A percentile compares a stretch with the other conserved stretches of the same genome.
Evolutionary conservation across 2,113 vertebrate species (phyloP).

Genomic region (Anseranas semipalmata): DNA sequence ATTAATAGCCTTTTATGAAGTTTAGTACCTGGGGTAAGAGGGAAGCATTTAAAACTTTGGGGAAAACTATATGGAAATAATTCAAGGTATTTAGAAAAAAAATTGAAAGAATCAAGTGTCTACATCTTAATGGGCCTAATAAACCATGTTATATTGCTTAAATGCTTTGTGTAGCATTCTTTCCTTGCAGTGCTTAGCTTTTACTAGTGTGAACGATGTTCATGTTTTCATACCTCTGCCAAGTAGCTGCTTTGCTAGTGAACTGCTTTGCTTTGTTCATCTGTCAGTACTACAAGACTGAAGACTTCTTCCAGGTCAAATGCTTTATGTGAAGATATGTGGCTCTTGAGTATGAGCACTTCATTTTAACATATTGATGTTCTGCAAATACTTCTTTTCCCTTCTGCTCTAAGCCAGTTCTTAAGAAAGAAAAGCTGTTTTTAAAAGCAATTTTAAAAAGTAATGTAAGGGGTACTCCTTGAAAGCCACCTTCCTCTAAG

Average conservation of each 20-base stretch:
- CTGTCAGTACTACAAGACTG: not conserved
- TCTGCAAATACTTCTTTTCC: not conserved
- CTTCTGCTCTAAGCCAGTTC: not conserved
- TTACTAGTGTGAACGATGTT: not conserved
- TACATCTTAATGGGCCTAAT: not conserved
- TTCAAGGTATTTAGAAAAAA: not conserved
- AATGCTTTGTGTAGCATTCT: not conserved
- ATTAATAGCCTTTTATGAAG: not conserved
- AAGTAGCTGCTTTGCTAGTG: slow-evolving; percentile 1
- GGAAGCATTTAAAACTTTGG: not conserved
- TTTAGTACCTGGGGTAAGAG: not conserved
- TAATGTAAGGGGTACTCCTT: not conserved
- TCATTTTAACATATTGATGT: not conserved
- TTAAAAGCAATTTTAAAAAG: slow-evolving; percentile 1
- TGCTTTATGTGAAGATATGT: slow-evolving; percentile 9
- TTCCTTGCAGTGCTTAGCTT: not conserved
- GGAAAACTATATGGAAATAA: not conserved
- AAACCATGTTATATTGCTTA: not conserved
- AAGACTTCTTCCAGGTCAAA: slow-evolving; percentile 59
- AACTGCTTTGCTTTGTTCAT: not conserved
- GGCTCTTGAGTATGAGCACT: not conserved
- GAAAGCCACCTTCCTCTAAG: not conserved
- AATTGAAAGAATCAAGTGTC: not conserved
- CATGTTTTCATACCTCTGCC: not conserved
- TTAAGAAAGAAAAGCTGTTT: not conserved